phyloP scores from a whole-genome alignment of 2,113 vertebrate genomes.

The Tupaia tana region DNA sequence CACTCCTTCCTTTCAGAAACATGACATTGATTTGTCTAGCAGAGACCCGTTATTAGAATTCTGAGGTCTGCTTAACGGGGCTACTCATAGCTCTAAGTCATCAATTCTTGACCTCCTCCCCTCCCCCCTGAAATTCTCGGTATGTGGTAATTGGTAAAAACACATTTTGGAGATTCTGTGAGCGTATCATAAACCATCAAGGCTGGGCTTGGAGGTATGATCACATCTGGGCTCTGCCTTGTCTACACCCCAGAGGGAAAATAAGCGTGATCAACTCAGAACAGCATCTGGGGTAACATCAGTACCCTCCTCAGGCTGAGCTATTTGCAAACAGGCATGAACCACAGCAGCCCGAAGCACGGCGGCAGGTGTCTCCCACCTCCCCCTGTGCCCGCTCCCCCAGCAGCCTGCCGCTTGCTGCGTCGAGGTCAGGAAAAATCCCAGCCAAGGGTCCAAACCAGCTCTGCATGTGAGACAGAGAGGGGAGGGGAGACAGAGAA shows the following conservation, averaged over 20 bases:
- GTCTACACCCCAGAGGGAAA: background rate
- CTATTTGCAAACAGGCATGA: background rate
- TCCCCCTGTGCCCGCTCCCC: background rate
- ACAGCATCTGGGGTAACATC: background rate
- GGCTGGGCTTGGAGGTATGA: background rate
- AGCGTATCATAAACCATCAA: background rate
- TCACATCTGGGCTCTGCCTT: background rate
- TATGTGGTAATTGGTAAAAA: background rate
- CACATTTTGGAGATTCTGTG: background rate
- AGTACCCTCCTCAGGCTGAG: background rate
- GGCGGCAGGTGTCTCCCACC: background rate
- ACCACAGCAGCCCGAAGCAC: rapidly evolving
- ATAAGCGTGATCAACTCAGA: background rate
- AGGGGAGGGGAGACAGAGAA: background rate
- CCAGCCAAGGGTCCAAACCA: background rate
- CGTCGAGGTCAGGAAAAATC: background rate
- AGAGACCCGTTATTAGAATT: background rate
- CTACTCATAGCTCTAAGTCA: background rate
- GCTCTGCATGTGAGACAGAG: background rate
- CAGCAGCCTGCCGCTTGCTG: background rate
- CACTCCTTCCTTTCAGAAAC: background rate
- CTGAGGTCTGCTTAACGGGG: background rate
- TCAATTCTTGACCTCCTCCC: background rate
- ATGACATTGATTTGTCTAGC: background rate
- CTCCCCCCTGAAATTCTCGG: background rate